Evolutionary conservation across 2,888 invertebrate genomes (phyloP), one percentile per base, ranked within the genome.

Genomic region (Tachystola acroxantha): DNA sequence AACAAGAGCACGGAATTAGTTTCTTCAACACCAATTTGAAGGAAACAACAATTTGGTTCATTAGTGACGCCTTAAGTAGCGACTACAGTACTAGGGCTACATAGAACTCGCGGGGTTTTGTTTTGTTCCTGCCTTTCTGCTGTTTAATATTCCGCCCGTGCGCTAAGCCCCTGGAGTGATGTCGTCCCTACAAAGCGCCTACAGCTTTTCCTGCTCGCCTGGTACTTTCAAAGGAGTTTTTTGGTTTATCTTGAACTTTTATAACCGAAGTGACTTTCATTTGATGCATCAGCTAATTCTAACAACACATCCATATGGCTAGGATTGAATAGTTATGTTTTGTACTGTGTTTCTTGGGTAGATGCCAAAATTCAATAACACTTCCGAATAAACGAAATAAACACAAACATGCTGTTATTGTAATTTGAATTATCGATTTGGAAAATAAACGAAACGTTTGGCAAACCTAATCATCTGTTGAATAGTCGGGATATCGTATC

Each of bases 121-220:
- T 7, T 20, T 63, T 55, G 50, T 42, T 46, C 50, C 46, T 42
- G 14, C 22, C 3, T 30, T 25, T 11, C 11, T 16, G 36, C 50
- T 55, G 53, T 45, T 79, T 75, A 71, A 65, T 67, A 81, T 79
- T 77, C 80, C 50, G 53, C 46, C 47, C 50, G 50, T 65, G 71
- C 64, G 42, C 42, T 49, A 46, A 45, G 57, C 53, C 53, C 51
- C 54, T 50, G 10, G 32, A 9, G 22, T 22, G 12, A 32, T 35
- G 48, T 48, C 46, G 57, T 57, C 57, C 62, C 63, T 59, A 48
- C 56, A 47, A 51, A 42, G 37, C 43, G 43, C 37, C 38, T 40
- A 49, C 45, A 54, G 58, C 64, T 66, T 24, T n/a, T 64, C 64
- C 61, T 60, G 52, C 49, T 45, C 43, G 54, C 55, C 50, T 57